Conservation (phyloP, 2,113 vertebrate genomes). For the Acrocephalus kingi region DNA sequence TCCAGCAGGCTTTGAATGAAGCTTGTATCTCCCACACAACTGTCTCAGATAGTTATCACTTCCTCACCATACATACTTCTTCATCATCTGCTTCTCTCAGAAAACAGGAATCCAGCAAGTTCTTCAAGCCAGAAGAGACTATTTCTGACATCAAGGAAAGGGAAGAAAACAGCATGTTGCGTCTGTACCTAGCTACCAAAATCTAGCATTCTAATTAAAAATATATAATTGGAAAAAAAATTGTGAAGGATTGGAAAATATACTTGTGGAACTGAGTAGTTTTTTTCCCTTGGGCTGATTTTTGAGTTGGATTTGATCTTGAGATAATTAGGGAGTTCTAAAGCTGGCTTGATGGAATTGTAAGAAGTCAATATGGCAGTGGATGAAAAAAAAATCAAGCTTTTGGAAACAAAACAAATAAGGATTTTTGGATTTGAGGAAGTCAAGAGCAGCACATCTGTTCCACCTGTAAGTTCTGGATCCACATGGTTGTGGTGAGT, state of each 20-base stretch:
- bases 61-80: background rate
- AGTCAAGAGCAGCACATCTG: background rate
- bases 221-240: background rate
- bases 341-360: background rate
- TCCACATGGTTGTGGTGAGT: background rate
- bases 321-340: background rate
- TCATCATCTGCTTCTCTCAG: slow-evolving; percentile 26
- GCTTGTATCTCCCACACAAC: background rate
- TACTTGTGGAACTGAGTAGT: background rate
- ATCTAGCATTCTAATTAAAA: background rate
- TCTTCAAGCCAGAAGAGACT: background rate
- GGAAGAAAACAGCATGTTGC: background rate
- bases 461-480: background rate
- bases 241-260: background rate
- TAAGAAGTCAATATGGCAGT: background rate
- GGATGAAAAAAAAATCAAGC: background rate
- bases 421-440: background rate
- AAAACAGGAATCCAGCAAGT: slow-evolving; percentile 36
- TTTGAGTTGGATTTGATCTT: background rate
- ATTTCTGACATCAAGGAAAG: background rate
- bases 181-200: background rate
- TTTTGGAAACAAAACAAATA: background rate
- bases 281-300: background rate
- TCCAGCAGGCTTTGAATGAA: background rate
- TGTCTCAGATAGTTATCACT: background rate